Conservation (phyloP, 2,888 invertebrate species). For the Tetranychus piercei region DNA sequence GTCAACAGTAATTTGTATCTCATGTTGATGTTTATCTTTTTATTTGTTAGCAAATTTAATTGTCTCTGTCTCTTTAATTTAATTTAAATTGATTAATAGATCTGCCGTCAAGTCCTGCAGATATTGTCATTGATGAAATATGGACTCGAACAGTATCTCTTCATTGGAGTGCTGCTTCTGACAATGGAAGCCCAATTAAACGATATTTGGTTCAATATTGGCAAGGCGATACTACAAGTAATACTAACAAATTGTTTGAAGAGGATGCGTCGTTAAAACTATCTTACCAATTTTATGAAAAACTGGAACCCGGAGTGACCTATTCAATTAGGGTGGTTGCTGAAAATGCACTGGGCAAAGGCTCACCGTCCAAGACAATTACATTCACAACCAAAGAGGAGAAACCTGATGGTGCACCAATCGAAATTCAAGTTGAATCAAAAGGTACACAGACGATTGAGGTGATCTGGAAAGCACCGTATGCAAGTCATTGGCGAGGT, state of each 20-base stretch:
- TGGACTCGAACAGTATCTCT: slow-evolving; percentile 14
- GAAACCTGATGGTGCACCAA: slow-evolving; percentile 26
- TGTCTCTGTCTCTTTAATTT: not conserved
- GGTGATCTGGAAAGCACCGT: slow-evolving; percentile 27
- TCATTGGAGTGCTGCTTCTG: slow-evolving; percentile 14
- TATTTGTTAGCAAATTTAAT: not conserved
- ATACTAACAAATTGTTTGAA: not conserved
- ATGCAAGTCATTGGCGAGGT: slow-evolving; percentile 23
- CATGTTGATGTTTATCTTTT: not conserved
- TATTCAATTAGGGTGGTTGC: slow-evolving; percentile 20
- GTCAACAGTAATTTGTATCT: not conserved
- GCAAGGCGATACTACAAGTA: slow-evolving; percentile 8
- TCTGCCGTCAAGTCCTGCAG: slow-evolving; percentile 4
- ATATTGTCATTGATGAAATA: not conserved
- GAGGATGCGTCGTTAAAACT: not conserved
- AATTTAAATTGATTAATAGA: not conserved
- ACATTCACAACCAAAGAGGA: slow-evolving; percentile 20
- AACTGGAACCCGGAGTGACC: slow-evolving; percentile 17
- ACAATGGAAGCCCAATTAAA: slow-evolving; percentile 17
- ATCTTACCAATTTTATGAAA: not conserved
- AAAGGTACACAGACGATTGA: slow-evolving; percentile 25
- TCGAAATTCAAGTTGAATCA: slow-evolving; percentile 26
- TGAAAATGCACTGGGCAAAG: slow-evolving; percentile 18
- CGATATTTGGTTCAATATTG: slow-evolving; percentile 21
- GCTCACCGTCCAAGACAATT: slow-evolving; percentile 15